Base-by-base conservation (phyloP, 2,888 invertebrate genomes). In the Yponomeuta cagnagella region DNA sequence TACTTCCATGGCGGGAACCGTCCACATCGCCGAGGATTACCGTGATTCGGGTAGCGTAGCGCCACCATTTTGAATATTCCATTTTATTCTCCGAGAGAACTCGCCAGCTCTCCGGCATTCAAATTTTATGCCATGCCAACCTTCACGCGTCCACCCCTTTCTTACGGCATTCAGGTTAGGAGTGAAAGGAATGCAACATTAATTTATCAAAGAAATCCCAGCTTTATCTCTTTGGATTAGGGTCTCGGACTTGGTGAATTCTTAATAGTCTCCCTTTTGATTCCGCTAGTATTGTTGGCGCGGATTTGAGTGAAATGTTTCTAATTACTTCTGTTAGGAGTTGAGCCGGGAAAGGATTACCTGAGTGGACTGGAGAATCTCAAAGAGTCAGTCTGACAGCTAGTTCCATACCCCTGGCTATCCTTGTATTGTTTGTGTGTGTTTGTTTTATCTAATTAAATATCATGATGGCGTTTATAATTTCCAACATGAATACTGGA, bases 31-130 rank as follows among this genome's bases (percentile, higher is more conserved):
- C 52, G 10, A 52, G 80, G 81, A 82, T 83, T 84, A 82, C 86
- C 78, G 88, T 85, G 91, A 91, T 91, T 91, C 89, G 80, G 81
- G 68, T 68, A 68, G 43, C 33, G 33, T 43, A 43, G 74, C 77
- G 82, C 82, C 82, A 82, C 84, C 87, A 84, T 80, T 84, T 83
- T 89, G 89, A 89, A 90, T 91, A 90, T 90, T 88, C 87, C 89
- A 90, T 91, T 89, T 87, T 88, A 86, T 88, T 87, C 84, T 87
- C 88, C 87, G 88, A 87, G 87, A 83, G 77, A 80, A 80, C 77
- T 82, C 83, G 81, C 84, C 80, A 82, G 80, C 79, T 79, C 73
- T 72, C 74, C 77, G 75, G 76, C 84, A 84, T 86, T 80, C 84
- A 88, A 87, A 84, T 87, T 89, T 86, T 83, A 85, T 83, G 77